These are phyloP conservation scores for Erynnis tages DNA, from an alignment of 2,888 invertebrate genomes.

Conservation along the genomic window DNA sequence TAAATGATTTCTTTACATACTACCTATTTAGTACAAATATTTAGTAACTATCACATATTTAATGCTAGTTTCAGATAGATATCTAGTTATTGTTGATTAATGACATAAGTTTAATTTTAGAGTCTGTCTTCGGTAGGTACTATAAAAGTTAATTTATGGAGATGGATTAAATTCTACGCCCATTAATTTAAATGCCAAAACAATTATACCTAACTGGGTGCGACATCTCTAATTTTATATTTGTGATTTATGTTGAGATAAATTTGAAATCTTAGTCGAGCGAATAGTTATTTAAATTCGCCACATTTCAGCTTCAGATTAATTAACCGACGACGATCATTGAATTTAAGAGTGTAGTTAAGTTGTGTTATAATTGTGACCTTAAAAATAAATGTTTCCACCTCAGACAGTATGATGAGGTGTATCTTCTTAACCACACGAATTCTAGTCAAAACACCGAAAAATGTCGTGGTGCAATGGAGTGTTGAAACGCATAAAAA, in stretches of 20 bases:
- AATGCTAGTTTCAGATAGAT: background rate
- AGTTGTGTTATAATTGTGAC: too few relatives aligned
- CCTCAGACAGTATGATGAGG: too few relatives aligned
- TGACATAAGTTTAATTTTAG: background rate
- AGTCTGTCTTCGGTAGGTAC: background rate
- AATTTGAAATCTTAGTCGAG: conserved; percentile 4
- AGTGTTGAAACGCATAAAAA: too few relatives aligned
- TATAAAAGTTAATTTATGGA: conserved; percentile 13
- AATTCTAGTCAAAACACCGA: too few relatives aligned
- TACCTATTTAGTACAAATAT: too few relatives aligned
- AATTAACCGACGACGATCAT: too few relatives aligned
- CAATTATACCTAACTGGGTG: conserved; percentile 4
- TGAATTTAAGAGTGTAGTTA: too few relatives aligned
- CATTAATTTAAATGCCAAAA: conserved; percentile 11
- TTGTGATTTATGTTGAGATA: conserved; percentile 5
- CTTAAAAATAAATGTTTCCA: too few relatives aligned
- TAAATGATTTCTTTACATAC: too few relatives aligned
- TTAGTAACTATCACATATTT: background rate
- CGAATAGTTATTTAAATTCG: background rate
- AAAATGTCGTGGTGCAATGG: too few relatives aligned
- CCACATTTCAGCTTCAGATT: too few relatives aligned
- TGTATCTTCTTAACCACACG: too few relatives aligned
- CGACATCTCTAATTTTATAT: conserved; percentile 6
- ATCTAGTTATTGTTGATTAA: conserved; percentile 12
- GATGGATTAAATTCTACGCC: conserved; percentile 9